Conservation (phyloP, 2,797 vertebrate genomes). For the Picus viridis region DNA sequence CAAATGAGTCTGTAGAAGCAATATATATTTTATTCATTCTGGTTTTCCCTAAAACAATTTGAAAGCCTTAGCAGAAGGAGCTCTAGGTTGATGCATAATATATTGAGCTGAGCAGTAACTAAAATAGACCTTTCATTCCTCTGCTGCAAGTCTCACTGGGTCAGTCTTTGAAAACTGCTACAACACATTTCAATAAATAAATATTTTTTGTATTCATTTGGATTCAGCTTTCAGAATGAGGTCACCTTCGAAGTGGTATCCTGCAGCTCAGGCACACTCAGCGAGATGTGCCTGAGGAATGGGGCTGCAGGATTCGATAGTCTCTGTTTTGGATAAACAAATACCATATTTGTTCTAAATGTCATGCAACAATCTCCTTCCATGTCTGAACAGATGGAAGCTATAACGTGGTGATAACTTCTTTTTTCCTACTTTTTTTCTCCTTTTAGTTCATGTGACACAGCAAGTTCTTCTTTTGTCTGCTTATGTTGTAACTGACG, state of each 20-base stretch:
- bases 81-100: neutral
- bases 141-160: neutral
- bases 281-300: neutral
- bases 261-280: constrained; percentile 31
- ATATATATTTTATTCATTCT: constrained; percentile 1
- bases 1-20: neutral
- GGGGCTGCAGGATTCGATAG: neutral
- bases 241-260: neutral
- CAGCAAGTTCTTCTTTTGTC: neutral
- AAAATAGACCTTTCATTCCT: constrained; percentile 7
- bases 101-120: constrained; percentile 11
- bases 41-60: constrained; percentile 17
- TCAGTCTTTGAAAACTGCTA: constrained; percentile 20
- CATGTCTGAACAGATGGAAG: constrained; percentile 1
- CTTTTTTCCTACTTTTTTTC: rapidly evolving
- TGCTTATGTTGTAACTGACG: neutral
- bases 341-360: constrained; percentile 32
- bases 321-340: constrained; percentile 46
- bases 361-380: neutral
- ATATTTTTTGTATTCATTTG: constrained; percentile 43
- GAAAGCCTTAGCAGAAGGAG: neutral
- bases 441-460: neutral
- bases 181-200: constrained; percentile 48
- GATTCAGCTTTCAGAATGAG: constrained; percentile 42
- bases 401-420: neutral